Evolutionary conservation across 2,797 vertebrate genomes (phyloP).

Genomic region (Sphaeramia orbicularis): DNA sequence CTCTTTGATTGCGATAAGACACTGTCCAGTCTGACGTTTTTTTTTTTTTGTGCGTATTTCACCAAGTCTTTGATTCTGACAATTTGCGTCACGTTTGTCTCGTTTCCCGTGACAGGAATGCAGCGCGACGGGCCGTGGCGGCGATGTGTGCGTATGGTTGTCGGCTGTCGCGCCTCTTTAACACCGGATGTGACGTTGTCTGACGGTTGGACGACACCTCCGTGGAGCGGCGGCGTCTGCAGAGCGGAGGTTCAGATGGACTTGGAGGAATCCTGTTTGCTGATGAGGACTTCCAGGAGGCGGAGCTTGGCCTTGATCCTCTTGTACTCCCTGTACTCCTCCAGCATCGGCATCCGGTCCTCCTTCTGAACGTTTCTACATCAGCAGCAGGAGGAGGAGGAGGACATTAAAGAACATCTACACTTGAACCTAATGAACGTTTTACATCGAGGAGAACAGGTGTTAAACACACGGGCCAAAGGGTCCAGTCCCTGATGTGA

Average conservation of each 20-base stretch:
- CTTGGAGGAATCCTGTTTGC: slow-evolving; percentile 98
- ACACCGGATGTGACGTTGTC: slow-evolving; percentile 6
- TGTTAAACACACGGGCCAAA: no score
- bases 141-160: background rate
- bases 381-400: background rate
- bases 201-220: background rate
- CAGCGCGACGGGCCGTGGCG: slow-evolving; percentile 1
- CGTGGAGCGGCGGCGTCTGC: slow-evolving; percentile 21
- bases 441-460: no score
- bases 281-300: slow-evolving; percentile 97
- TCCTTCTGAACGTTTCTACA: slow-evolving; percentile 95
- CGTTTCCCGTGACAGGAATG: slow-evolving; percentile 37
- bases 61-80: no score
- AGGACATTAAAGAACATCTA: background rate
- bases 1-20: no score
- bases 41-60: no score
- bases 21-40: no score
- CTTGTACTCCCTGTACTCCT: slow-evolving; percentile 97
- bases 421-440: no score
- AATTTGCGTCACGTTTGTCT: background rate
- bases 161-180: slow-evolving; percentile 4
- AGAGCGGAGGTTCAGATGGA: slow-evolving; percentile 87
- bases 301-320: slow-evolving; percentile 97
- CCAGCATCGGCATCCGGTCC: slow-evolving; percentile 93
- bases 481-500: no score